Base-by-base conservation (phyloP, 2,888 invertebrate species). In the Rhamphomyia laevipes region DNA sequence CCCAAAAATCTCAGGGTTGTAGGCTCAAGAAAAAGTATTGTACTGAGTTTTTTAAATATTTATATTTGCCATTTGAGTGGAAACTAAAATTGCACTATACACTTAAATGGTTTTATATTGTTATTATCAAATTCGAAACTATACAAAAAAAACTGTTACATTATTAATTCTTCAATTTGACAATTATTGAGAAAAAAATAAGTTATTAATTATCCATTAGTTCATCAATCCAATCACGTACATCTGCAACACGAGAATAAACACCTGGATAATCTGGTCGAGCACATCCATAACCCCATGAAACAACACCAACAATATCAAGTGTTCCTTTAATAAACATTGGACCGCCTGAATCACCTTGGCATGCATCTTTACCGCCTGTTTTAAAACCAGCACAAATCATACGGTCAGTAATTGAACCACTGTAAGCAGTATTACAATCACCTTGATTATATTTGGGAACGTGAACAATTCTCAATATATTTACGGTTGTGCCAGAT, bases 341-440 rank as follows among this genome's bases (percentile, higher is more conserved):
- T 7, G 69, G 67, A 2, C 69, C 68, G 23, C 68, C 68, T 0
- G 64, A 64, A 47, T 69, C 68, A 0, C 68, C 68, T 37, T 66
- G 64, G 21, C 64, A 65, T 1, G 64, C 62, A 51, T 66, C 65
- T 52, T 63, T 64, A 21, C 64, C 64, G 5, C 66, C 67, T 30
- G 60, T 51, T 2, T 50, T 30, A 18, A 59, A 48, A 4, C 66
- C 67, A 7, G 66, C 66, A 35, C 66, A 67, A 12, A 67, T 53
- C 67, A 67, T 67, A 4, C 62, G 63, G 38, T 58, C 58, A 2
- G 65, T 66, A 9, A 67, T 56, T n/a, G 50, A 58, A 11, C 62
- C 60, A 1, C 42, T 17, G 47, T 66, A 67, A 0, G 62, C 57
- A 17, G 37, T 6, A 9, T 52, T 51, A 50, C 66, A 67, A 3